phyloP scores from a whole-genome alignment of 2,797 vertebrate species.

The Morelia viridis region DNA sequence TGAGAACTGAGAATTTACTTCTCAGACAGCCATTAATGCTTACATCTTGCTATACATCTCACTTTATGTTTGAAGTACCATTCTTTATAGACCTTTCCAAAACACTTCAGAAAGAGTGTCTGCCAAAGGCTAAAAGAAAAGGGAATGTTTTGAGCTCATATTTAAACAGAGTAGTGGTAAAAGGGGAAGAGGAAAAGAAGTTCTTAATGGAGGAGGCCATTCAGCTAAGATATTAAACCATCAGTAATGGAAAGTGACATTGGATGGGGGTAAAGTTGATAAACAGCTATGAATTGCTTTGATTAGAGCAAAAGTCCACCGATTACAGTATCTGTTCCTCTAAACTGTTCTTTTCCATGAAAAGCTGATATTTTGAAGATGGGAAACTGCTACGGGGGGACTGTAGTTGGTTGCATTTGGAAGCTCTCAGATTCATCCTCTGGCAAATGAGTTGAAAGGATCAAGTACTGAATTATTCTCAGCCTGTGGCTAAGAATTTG shows the following conservation, averaged over 20 bases:
- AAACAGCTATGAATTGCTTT: conserved; percentile 5
- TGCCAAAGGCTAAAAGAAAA: conserved; percentile 8
- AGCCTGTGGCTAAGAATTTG: not conserved
- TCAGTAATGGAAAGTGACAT: not conserved
- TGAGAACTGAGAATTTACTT: conserved; percentile 9
- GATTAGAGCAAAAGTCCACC: not conserved
- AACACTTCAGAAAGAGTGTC: conserved; percentile 21
- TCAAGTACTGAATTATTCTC: not conserved
- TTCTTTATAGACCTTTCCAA: conserved; percentile 20
- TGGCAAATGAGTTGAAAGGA: not conserved
- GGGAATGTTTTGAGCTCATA: conserved; percentile 13
- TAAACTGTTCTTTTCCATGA: not conserved
- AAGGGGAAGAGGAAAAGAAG: conserved; percentile 5
- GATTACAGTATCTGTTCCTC: not conserved
- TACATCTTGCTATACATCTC: not conserved
- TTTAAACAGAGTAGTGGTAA: conserved; percentile 6
- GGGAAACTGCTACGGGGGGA: too few relatives aligned
- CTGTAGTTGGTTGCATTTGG: not conserved
- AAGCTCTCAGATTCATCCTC: not conserved
- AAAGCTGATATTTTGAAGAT: not conserved
- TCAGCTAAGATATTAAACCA: not conserved
- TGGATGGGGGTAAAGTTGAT: not conserved
- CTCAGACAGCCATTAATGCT: conserved; percentile 18
- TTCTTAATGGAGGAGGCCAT: conserved; percentile 16
- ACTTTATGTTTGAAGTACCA: conserved; percentile 31